phyloP scores from a whole-genome alignment of 2,888 invertebrate species.

The Cantharis flavilabris region DNA sequence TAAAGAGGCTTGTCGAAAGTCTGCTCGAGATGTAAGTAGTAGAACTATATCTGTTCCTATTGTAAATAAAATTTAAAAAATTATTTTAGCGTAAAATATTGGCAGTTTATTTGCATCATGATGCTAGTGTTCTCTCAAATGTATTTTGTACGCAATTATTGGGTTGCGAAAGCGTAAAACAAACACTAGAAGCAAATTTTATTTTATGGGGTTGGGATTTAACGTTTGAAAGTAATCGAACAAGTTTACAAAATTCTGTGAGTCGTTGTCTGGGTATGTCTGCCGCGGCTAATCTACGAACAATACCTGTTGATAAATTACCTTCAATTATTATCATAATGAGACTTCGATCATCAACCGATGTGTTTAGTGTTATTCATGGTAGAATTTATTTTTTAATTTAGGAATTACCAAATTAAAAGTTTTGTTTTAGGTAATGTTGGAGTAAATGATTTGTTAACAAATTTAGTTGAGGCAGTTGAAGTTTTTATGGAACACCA shows the following conservation, averaged over 20 bases:
- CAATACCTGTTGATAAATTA: constrained; percentile 83
- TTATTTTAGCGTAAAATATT: constrained; percentile 81
- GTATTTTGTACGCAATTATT: constrained; percentile 96
- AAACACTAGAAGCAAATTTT: constrained; percentile 88
- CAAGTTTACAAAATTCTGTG: constrained; percentile 76
- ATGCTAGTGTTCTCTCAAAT: constrained; percentile 91
- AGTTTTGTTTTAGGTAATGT: constrained; percentile 67
- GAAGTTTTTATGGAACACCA: constrained; percentile 83
- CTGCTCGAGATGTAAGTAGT: constrained; percentile 81
- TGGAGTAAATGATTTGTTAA: constrained; percentile 86
- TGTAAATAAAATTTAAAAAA: neutral
- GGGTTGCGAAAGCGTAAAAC: constrained; percentile 88
- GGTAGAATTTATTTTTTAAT: constrained; percentile 59
- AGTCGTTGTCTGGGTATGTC: constrained; percentile 78
- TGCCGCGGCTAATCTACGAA: constrained; percentile 82
- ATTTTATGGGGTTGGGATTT: constrained; percentile 98
- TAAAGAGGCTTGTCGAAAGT: constrained; percentile 85
- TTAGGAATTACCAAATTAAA: neutral
- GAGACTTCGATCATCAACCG: constrained; percentile 84
- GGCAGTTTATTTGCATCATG: constrained; percentile 96
- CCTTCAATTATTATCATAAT: constrained; percentile 90
- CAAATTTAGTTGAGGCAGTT: constrained; percentile 83
- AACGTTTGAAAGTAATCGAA: constrained; percentile 84
- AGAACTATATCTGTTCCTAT: neutral
- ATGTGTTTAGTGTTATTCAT: constrained; percentile 88